phyloP scores from a whole-genome alignment of 1,140 invertebrate species.

The Magallana ariakensis region DNA sequence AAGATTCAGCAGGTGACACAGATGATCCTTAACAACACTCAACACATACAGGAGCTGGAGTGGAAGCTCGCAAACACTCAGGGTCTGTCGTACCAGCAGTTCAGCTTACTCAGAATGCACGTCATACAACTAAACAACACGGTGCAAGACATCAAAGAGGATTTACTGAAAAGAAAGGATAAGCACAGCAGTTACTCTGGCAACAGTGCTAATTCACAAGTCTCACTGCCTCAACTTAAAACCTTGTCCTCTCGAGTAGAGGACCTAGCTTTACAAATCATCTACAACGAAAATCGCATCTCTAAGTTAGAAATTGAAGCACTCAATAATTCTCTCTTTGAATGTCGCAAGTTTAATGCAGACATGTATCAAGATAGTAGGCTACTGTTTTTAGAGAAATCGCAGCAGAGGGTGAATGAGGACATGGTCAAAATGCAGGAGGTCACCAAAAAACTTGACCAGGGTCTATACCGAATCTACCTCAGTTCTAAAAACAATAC shows the following conservation, averaged over 20 bases:
- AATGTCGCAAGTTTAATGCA: conserved; percentile 68
- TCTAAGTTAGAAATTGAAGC: conserved; percentile 69
- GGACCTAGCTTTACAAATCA: conserved; percentile 66
- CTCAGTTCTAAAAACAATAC: conserved; percentile 55
- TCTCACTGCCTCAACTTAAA: conserved; percentile 4
- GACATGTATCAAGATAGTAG: conserved; percentile 69
- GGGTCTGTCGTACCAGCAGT: conserved; percentile 64
- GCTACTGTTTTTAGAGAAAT: conserved; percentile 62
- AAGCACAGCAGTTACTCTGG: conserved; percentile 22
- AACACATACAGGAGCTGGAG: conserved; percentile 63
- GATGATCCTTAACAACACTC: conserved; percentile 65
- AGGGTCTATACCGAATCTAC: conserved; percentile 60
- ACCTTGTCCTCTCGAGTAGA: conserved; percentile 62
- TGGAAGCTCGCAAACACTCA: conserved; percentile 61
- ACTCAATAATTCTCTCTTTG: conserved; percentile 69
- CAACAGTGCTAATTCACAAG: not conserved
- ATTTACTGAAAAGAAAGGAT: conserved; percentile 57
- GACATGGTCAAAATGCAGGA: conserved; percentile 57
- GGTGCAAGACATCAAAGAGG: conserved; percentile 68
- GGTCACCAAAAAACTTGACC: conserved; percentile 66
- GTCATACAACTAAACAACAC: conserved; percentile 72
- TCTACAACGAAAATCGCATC: conserved; percentile 71
- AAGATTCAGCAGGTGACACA: conserved; percentile 65
- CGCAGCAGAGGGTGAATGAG: conserved; percentile 56
- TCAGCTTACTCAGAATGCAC: conserved; percentile 66